Evolutionary conservation across 1,140 invertebrate genomes (phyloP).

Genomic region (Mesaphorura yosii): DNA sequence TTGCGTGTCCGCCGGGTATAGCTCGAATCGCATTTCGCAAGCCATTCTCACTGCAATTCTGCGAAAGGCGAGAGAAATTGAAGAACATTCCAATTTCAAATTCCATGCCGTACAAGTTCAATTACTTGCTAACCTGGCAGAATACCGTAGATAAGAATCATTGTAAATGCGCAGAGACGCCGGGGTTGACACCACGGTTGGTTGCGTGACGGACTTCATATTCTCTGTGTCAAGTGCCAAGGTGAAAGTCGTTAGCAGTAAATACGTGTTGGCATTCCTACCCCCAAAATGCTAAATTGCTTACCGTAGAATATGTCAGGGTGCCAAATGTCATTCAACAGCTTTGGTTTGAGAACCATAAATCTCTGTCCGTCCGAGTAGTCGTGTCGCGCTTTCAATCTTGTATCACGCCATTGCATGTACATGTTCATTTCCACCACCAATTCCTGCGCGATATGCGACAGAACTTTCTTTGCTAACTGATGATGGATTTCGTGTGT

Average conservation of each 20-base stretch:
- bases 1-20: too few species aligned
- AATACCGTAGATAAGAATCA: conserved; percentile 28
- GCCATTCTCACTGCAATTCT: not conserved
- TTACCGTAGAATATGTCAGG: conserved; percentile 27
- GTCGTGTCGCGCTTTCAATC: too few species aligned
- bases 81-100: too few species aligned
- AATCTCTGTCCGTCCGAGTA: too few species aligned
- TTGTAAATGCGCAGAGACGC: conserved; percentile 30
- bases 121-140: conserved; percentile 24
- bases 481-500: too few species aligned
- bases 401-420: too few species aligned
- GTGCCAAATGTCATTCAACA: conserved; percentile 29
- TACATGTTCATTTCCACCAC: too few species aligned
- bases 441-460: too few species aligned
- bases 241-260: not conserved
- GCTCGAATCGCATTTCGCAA: conserved; percentile 1
- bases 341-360: conserved; percentile 27
- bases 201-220: conserved; percentile 27
- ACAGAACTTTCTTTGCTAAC: too few species aligned
- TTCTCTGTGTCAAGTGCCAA: conserved; percentile 31
- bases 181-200: conserved; percentile 26
- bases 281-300: too few species aligned
- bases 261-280: too few species aligned
- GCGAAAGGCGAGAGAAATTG: too few species aligned
- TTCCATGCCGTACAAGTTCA: not conserved